Evolutionary conservation across 2,888 invertebrate species (phyloP), one percentile per base, ranked within the genome.

Genomic region (Scrobipalpa costella): DNA sequence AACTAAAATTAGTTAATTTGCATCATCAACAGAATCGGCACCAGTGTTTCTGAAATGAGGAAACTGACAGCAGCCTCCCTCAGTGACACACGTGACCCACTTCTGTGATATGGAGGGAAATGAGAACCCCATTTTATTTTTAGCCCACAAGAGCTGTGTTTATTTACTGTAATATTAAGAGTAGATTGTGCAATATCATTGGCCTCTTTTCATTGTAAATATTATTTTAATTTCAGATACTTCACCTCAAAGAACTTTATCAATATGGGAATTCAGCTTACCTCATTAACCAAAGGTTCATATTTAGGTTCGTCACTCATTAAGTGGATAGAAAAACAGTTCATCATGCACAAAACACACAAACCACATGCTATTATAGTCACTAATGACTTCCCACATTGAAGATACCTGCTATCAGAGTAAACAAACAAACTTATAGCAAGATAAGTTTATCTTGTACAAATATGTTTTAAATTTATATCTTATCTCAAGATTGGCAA

Each of bases 401-500:
- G 27, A 17, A 62, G 63, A 61, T 63, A 61, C 36, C 49, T 44
- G 63, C 57, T 65, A 62, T 65, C 61, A 49, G 57, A 47, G 63
- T 55, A 71, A 69, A 70, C 71, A 75, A 75, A 74, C 64, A 64
- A 33, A 44, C 13, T 52, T 57, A 19, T 17, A 27, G 33, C 3
- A 13, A 63, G 63, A 66, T 64, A 66, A 19, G 15, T 47, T 40
- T 57, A 62, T 63, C 65, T 63, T 57, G 47, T 58, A 65, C 62
- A 68, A 68, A 71, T 69, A 71, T 61, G 21, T 17, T 50, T 11
- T 21, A 61, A 62, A 57, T n/a, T 1, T 34, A 65, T 81, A 84
- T 84, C 84, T 85, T 83, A 85, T 85, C 83, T 77, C 8, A 68
- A 77, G 81, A 84, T 81, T 82, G 78, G 15, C 11, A 57, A 63